Evolutionary conservation across 2,113 vertebrate species (phyloP).

Genomic region (Lagopus muta): DNA sequence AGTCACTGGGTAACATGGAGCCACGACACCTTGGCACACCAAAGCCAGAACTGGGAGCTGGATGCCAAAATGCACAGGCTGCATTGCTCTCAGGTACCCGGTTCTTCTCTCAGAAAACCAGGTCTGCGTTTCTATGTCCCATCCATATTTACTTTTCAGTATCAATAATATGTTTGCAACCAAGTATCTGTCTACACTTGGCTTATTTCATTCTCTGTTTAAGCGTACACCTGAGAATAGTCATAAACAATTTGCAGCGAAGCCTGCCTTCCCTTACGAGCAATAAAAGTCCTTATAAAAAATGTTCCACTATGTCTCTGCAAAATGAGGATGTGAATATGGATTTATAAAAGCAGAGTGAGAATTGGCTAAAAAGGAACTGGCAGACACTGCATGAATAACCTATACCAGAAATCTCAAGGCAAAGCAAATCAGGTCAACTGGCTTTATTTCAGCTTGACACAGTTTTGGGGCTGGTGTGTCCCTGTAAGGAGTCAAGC

Average conservation of each 20-base stretch:
- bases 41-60: background rate
- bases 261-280: fast-evolving
- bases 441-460: background rate
- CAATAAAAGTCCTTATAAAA: background rate
- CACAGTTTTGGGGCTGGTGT: background rate
- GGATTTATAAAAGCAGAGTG: background rate
- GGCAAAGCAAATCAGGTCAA: background rate
- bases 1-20: background rate
- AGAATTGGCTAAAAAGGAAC: background rate
- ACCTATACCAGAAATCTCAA: background rate
- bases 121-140: background rate
- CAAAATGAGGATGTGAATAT: background rate
- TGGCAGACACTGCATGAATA: background rate
- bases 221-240: background rate
- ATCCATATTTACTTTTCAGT: background rate
- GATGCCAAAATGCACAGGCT: background rate
- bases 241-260: background rate
- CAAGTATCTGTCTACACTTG: background rate
- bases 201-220: background rate
- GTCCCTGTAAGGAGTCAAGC: background rate
- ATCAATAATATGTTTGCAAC: background rate
- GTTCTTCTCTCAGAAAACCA: background rate
- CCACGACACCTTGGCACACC: background rate
- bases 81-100: background rate
- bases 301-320: background rate